Base-by-base conservation (phyloP, 2,797 vertebrate genomes). In the Agapornis canus region DNA sequence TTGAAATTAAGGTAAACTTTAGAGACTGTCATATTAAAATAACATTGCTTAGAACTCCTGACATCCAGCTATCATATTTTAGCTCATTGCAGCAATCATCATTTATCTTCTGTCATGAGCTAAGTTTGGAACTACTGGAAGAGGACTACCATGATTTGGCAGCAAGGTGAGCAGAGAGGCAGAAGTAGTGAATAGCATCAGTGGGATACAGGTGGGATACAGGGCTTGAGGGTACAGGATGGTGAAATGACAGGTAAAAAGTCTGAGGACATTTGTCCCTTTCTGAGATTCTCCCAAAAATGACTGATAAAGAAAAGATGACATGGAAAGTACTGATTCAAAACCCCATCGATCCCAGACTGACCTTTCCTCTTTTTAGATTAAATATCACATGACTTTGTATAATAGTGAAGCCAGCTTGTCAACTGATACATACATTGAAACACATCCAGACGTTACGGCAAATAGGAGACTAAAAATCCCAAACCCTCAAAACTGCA, bases 21-120 rank as follows among this genome's bases (percentile, higher is more conserved):
- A 39, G 17, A 61, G 37, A 21, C 5, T 17, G 14, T 10, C 32
- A 7, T 5, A 23, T 17, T 23, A 18, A 51, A 37, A 31, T 29
- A 43, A 25, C 6, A 5, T 2, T 32, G 29, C 29, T 73, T 15
- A 29, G 26, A 26, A 78, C 10, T 27, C 29, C 4, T 3, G 31
- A 43, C 26, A 23, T 18, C 16, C 69, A 35, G 10, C 6, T 25
- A 8, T 10, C 0, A 0, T 8, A 2, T 32, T 23, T 32, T 16
- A 49, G 32, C n/a, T 35, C 11, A 5, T 2, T n/a, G 26, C 14
- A 65, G 22, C 18, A 12, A 52, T 31, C 23, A 43, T 3, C 27
- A 5, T 9, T 32, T 27, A 15, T 5, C 18, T 40, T 6, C 13
- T 5, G 13, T 13, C 40, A 10, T 3, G 8, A 49, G 8, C 37